A percentile compares a stretch with the other conserved stretches of the same genome.
Conservation (phyloP, 2,113 vertebrate species). For the Noturus placidus region DNA sequence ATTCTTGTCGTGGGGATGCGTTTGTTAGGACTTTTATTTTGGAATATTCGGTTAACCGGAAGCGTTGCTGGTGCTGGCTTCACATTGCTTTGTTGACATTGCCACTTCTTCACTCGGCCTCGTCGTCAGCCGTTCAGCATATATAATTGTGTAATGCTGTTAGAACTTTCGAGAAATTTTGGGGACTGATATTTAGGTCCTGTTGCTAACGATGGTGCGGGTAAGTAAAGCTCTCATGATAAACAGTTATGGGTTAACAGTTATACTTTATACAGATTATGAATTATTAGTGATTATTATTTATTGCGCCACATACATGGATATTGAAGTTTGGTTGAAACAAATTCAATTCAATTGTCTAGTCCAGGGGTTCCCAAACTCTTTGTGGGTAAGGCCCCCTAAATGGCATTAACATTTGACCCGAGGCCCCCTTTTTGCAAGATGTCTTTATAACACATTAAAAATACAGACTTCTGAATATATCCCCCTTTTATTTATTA, state of each 20-base stretch:
- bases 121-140: background rate
- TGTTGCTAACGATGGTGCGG: background rate
- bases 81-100: background rate
- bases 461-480: no score
- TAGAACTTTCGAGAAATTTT: no score
- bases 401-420: no score
- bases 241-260: background rate
- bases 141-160: background rate
- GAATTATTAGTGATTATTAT: no score
- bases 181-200: background rate
- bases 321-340: background rate
- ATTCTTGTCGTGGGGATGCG: no score
- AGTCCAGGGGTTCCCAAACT: no score
- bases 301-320: no score
- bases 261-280: no score
- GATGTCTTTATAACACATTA: no score
- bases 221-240: background rate
- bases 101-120: background rate
- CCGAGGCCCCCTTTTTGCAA: no score
- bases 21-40: slow-evolving; percentile 17
- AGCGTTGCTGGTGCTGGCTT: background rate
- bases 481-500: no score
- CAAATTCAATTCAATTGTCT: background rate
- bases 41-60: background rate
- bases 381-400: no score